Evolutionary conservation across 2,113 vertebrate genomes (phyloP).

Genomic region (Callipepla squamata): DNA sequence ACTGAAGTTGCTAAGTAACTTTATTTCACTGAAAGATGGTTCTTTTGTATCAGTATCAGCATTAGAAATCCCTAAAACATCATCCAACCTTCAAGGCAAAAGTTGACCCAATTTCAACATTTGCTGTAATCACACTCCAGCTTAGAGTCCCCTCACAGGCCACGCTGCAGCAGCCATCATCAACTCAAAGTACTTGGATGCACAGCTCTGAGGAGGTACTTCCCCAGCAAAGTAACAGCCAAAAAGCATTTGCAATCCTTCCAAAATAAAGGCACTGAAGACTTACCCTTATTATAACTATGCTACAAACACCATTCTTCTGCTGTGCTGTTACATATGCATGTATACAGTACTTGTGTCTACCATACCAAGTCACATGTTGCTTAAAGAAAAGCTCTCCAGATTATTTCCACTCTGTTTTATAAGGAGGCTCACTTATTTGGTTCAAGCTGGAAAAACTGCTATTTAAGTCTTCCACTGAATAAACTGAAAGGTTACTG

Average conservation of each 20-base stretch:
- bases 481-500: background rate
- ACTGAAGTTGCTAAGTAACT: background rate
- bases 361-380: background rate
- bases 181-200: background rate
- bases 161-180: background rate
- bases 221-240: background rate
- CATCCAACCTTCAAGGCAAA: background rate
- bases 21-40: no score
- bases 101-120: background rate
- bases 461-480: background rate
- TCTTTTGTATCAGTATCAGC: no score
- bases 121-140: background rate
- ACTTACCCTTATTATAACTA: background rate
- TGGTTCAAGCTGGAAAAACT: background rate
- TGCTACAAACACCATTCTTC: background rate
- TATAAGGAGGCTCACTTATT: background rate
- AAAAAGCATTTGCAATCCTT: background rate
- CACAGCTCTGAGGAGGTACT: rapidly evolving
- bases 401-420: background rate
- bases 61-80: background rate
- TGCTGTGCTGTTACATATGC: rapidly evolving
- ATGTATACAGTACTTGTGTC: background rate
- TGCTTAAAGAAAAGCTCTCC: background rate
- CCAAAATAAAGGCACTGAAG: background rate
- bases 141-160: background rate